phyloP scores from a whole-genome alignment of 2,113 vertebrate genomes.

The Callipepla squamata region DNA sequence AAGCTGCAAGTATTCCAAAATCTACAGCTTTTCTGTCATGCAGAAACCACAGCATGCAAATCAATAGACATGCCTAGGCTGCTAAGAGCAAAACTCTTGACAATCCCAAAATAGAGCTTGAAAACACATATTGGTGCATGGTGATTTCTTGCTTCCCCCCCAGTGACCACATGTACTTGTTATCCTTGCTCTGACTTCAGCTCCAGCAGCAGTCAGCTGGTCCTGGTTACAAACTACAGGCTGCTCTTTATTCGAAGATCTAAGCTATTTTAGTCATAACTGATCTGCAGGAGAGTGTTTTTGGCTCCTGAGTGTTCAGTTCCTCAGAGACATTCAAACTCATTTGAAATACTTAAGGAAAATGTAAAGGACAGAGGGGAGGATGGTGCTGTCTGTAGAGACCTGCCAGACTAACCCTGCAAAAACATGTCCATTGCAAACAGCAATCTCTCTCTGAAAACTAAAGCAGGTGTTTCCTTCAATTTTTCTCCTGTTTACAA shows the following conservation, averaged over 20 bases:
- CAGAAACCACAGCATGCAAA: constrained; percentile 62
- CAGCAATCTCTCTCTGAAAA: neutral
- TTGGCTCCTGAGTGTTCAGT: constrained; percentile 36
- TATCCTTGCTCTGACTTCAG: neutral
- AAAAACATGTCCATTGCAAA: neutral
- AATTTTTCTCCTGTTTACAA: neutral
- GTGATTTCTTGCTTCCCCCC: neutral
- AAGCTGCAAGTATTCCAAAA: constrained; percentile 27
- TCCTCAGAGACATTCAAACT: constrained; percentile 43
- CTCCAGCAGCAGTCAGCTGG: neutral
- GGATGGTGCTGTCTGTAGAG: constrained; percentile 39
- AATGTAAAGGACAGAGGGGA: constrained; percentile 39
- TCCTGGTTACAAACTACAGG: neutral
- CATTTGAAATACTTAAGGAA: neutral
- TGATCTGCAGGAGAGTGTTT: neutral
- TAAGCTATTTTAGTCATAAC: constrained; percentile 46
- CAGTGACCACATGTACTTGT: neutral
- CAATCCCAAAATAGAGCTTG: constrained; percentile 18
- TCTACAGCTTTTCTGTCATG: neutral
- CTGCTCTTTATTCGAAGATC: constrained; percentile 25
- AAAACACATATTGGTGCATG: neutral
- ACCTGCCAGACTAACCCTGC: constrained; percentile 42
- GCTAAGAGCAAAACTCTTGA: neutral
- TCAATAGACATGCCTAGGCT: constrained; percentile 52
- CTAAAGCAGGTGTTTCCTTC: constrained; percentile 16